Percentiles rank a stretch among this genome's conserved stretches.
Evolutionary conservation across 2,113 vertebrate species (phyloP).

Genomic region (Athene noctua): DNA sequence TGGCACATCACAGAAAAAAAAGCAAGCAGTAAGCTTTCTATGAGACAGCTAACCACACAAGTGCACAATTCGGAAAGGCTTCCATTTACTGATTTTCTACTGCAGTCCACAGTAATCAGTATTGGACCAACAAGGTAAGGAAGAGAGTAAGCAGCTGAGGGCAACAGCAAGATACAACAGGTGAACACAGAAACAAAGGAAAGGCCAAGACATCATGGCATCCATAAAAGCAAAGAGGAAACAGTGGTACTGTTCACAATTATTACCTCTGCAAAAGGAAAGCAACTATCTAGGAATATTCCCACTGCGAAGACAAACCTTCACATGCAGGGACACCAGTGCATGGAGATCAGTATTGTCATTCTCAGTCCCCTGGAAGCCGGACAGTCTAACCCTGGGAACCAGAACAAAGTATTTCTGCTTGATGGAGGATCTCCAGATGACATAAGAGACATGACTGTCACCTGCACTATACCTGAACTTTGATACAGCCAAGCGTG

Average conservation of each 20-base stretch:
- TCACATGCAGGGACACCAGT: neutral
- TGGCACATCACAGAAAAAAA: neutral
- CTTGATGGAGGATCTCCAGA: neutral
- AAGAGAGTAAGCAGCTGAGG: neutral
- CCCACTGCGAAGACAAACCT: neutral
- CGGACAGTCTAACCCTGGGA: neutral
- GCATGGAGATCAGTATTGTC: neutral
- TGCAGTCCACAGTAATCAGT: neutral
- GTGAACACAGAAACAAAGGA: neutral
- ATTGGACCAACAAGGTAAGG: neutral
- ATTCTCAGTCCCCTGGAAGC: neutral
- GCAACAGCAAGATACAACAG: neutral
- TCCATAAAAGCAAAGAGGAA: neutral
- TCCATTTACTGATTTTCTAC: neutral
- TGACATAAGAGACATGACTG: neutral
- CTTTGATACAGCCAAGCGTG: neutral
- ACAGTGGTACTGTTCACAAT: neutral
- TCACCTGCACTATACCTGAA: neutral
- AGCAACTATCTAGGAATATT: neutral
- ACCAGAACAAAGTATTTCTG: neutral
- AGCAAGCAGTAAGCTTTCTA: neutral
- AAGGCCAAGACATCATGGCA: neutral
- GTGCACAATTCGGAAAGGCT: neutral
- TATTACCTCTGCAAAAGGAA: neutral
- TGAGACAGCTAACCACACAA: neutral